phyloP scores from a whole-genome alignment of 2,113 vertebrate species.

The Notarius quadriscutis region DNA sequence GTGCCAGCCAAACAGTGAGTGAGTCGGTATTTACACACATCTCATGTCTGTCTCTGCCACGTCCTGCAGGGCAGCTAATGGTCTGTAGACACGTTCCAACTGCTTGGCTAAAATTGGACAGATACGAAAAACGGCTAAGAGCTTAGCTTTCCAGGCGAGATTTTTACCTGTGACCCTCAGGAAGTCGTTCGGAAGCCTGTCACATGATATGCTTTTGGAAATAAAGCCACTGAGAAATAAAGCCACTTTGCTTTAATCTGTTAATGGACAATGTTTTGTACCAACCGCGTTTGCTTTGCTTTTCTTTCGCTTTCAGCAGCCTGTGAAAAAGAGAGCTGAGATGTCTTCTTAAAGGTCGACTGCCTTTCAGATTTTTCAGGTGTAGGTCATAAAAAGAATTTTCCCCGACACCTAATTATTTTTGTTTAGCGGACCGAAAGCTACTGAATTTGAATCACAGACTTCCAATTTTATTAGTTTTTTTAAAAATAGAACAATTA shows the following conservation, averaged over 20 bases:
- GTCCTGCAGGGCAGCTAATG: constrained; percentile 31
- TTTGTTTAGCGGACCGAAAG: too few species aligned
- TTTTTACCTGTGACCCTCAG: not conserved
- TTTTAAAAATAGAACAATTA: too few species aligned
- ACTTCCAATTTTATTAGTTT: too few species aligned
- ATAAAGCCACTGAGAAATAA: not conserved
- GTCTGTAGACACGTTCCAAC: not conserved
- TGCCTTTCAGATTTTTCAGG: too few species aligned
- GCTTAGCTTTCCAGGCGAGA: not conserved
- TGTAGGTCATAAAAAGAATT: too few species aligned
- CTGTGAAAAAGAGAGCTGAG: too few species aligned
- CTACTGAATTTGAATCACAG: too few species aligned
- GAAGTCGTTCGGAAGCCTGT: not conserved
- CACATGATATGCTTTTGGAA: not conserved
- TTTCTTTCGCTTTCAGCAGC: too few species aligned
- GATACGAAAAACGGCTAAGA: not conserved
- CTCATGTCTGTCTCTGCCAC: constrained; percentile 7
- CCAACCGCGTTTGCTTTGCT: too few species aligned
- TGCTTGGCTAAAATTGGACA: not conserved
- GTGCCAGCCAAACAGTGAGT: constrained; percentile 43
- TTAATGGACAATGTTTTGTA: not conserved
- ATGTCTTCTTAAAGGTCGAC: too few species aligned
- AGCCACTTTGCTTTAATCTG: not conserved
- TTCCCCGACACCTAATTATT: too few species aligned
- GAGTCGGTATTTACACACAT: constrained; percentile 51